Base-by-base conservation (phyloP, 2,113 vertebrate species). In the Peromyscus maniculatus region DNA sequence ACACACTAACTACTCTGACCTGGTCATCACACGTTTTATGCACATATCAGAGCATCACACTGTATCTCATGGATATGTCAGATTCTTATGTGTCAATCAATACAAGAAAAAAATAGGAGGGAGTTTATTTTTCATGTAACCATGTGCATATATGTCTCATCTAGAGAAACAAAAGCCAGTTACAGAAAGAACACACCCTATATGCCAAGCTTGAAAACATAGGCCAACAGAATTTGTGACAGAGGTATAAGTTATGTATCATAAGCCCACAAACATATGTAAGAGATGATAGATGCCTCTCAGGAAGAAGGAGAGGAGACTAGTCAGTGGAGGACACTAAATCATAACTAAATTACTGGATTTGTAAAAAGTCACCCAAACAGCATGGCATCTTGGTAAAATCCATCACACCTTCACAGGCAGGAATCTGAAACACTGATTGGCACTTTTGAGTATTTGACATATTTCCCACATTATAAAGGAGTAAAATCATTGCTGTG, bases 321-420 rank as follows among this genome's bases (percentile, higher is more conserved):
- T 0, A 10, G 5, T 66, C 49, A 52, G 64, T 0, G 13, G 36
- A 66, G 1, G 22, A 91, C 31, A 66, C 55, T 57, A 75, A 31
- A 24, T 80, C 74, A 46, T 82, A 82, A 80, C 19, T 82, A 5
- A 79, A 88, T 62, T 90, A 0, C 31, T n/a, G 57, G 49, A 84
- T 96, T 93, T 93, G 67, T 93, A 84, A 90, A 83, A 91, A 49
- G 26, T 62, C 43, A 80, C 74, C 75, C 8, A 94, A 80, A 87
- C 39, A 75, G 59, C 67, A 57, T 0, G 43, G 39, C 8, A 75
- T 83, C 7, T 12, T n/a, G 83, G n/a, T 90, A 67, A 82, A 80
- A 59, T 43, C 36, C 55, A 31, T 46, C 43, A 31, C 24, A 57
- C 1, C 9, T 71, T 19, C 57, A 16, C 67, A 21, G 39, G 49